These are phyloP conservation scores for Acanthurus tractus DNA, from an alignment of 2,797 vertebrate species.

Conservation along the genomic window DNA sequence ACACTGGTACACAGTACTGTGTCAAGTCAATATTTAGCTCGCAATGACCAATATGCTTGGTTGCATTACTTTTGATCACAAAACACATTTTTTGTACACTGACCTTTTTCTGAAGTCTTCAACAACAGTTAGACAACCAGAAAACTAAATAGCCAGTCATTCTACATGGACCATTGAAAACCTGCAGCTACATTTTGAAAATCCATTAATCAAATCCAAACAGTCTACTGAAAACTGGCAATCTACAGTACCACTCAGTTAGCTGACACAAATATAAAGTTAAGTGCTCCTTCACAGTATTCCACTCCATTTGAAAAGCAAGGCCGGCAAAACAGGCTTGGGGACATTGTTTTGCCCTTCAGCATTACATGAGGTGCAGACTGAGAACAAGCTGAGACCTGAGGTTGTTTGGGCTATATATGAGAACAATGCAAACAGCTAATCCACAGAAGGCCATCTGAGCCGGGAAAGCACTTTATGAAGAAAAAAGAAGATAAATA, in stretches of 20 bases:
- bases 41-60: too few species aligned
- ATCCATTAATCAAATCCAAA: not conserved
- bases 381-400: constrained; percentile 36
- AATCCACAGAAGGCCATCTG: constrained; percentile 9
- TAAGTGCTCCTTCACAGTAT: not conserved
- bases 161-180: not conserved
- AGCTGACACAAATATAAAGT: not conserved
- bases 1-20: not conserved
- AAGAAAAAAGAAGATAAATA: not conserved
- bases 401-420: constrained; percentile 25
- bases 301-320: constrained; percentile 6
- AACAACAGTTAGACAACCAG: too few species aligned
- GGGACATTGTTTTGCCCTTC: constrained; percentile 35
- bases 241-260: too few species aligned
- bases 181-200: not conserved
- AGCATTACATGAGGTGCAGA: constrained; percentile 16
- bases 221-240: too few species aligned
- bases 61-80: not conserved
- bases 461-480: not conserved
- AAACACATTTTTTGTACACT: not conserved
- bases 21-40: too few species aligned
- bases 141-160: not conserved
- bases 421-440: constrained; percentile 35
- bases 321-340: constrained; percentile 50
- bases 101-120: not conserved